These are phyloP conservation scores for Chelon auratus DNA, from an alignment of 2,797 vertebrate species.

Conservation along the genomic window DNA sequence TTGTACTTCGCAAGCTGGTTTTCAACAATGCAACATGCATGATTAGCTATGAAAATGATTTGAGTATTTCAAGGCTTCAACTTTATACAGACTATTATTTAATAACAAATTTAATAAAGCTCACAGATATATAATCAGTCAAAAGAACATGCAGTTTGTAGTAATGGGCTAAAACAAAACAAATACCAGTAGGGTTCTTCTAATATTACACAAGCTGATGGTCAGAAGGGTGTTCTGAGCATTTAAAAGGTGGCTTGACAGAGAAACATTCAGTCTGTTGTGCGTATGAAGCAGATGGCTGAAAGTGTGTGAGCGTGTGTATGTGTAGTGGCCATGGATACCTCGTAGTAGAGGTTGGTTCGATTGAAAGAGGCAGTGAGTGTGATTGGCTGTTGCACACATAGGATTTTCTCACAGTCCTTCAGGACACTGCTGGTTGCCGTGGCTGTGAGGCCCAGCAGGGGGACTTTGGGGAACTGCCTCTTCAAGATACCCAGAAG, in stretches of 20 bases:
- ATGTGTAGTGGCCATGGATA: neutral
- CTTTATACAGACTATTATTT: too few relatives aligned
- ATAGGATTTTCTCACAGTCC: conserved; percentile 94
- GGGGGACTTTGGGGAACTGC: conserved; percentile 90
- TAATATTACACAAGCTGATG: neutral
- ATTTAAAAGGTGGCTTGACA: neutral
- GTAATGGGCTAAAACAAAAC: too few relatives aligned
- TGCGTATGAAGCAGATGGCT: conserved; percentile 11
- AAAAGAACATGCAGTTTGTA: too few relatives aligned
- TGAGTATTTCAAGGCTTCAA: too few relatives aligned
- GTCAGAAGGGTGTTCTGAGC: neutral
- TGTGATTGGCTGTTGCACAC: conserved; percentile 87
- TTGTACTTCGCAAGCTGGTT: neutral
- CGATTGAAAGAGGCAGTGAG: conserved; percentile 95
- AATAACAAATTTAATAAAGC: too few relatives aligned
- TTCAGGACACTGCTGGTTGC: conserved; percentile 92
- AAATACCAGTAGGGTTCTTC: neutral
- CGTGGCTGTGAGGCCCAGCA: conserved; percentile 95
- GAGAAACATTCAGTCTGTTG: neutral
- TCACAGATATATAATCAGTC: too few relatives aligned
- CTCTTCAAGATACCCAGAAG: conserved; percentile 97
- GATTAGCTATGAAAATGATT: too few relatives aligned
- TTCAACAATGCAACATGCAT: neutral
- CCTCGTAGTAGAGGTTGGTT: conserved; percentile 96
- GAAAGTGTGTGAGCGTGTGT: neutral